These are phyloP conservation scores for Actinemys pallida DNA, from an alignment of 2,113 vertebrate species.

Conservation along the genomic window DNA sequence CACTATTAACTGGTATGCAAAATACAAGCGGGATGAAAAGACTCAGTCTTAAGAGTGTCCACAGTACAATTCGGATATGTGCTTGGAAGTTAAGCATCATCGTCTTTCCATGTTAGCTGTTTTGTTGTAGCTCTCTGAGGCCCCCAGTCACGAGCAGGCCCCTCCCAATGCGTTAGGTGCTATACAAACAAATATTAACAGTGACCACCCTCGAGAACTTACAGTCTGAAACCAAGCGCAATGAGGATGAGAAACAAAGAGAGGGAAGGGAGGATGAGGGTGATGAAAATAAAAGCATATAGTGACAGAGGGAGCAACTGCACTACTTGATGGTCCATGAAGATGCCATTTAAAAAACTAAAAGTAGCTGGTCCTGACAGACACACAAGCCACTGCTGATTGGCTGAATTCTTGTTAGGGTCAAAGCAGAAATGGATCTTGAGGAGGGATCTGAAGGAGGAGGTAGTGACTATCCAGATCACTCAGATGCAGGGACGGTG, in stretches of 20 bases:
- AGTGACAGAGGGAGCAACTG: background rate
- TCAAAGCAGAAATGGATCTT: background rate
- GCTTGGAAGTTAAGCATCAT: slow-evolving; percentile 51
- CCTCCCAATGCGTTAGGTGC: background rate
- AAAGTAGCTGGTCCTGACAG: background rate
- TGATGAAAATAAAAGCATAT: background rate
- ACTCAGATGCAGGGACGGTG: background rate
- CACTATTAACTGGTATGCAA: background rate
- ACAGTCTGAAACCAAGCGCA: background rate
- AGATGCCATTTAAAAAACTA: background rate
- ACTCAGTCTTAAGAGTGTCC: slow-evolving; percentile 37
- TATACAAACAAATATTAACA: background rate
- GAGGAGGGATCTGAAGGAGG: background rate
- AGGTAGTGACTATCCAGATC: background rate
- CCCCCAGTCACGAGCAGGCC: background rate
- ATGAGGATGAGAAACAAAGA: background rate
- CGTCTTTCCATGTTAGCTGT: background rate
- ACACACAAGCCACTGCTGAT: background rate
- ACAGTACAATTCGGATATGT: slow-evolving; percentile 44
- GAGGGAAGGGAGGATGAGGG: background rate
- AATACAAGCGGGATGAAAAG: background rate
- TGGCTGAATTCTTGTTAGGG: background rate
- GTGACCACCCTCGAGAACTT: background rate
- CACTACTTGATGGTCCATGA: background rate
- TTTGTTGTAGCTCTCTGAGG: background rate